Conservation (phyloP, 2,888 invertebrate genomes). For the Lasius fuliginosus region DNA sequence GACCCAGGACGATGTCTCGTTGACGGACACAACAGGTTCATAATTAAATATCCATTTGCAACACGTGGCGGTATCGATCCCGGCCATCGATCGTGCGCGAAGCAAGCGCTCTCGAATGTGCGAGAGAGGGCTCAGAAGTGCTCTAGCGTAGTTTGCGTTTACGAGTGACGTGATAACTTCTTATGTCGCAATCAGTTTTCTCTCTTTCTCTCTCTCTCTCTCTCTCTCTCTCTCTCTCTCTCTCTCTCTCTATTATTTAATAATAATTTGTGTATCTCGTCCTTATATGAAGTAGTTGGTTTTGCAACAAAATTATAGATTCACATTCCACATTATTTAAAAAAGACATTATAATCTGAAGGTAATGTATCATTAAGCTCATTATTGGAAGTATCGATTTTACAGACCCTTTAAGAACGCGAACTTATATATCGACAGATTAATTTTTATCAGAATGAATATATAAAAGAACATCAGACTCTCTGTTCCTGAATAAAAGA, state of each 20-base stretch:
- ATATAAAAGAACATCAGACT: not conserved
- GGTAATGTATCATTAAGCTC: not conserved
- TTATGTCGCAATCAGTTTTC: not conserved
- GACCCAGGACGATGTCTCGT: constrained; percentile 70
- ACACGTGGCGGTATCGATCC: constrained; percentile 36
- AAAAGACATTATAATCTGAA: not conserved
- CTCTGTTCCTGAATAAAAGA: not conserved
- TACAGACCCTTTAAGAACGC: not conserved
- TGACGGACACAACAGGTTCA: constrained; percentile 68
- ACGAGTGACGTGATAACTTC: not conserved
- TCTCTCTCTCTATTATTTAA: not conserved
- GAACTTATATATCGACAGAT: not conserved
- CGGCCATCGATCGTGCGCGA: not conserved
- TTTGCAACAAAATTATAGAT: not conserved
- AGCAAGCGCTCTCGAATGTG: not conserved
- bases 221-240: not conserved
- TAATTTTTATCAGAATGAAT: not conserved
- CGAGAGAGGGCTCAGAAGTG: not conserved
- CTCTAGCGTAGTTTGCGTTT: not conserved
- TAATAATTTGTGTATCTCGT: not conserved
- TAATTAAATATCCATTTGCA: constrained; percentile 76
- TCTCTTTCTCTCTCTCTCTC: not conserved
- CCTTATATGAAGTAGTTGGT: not conserved
- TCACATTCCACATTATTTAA: not conserved
- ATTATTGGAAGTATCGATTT: not conserved